Conservation (phyloP, 2,113 vertebrate species). For the Euleptes europaea region DNA sequence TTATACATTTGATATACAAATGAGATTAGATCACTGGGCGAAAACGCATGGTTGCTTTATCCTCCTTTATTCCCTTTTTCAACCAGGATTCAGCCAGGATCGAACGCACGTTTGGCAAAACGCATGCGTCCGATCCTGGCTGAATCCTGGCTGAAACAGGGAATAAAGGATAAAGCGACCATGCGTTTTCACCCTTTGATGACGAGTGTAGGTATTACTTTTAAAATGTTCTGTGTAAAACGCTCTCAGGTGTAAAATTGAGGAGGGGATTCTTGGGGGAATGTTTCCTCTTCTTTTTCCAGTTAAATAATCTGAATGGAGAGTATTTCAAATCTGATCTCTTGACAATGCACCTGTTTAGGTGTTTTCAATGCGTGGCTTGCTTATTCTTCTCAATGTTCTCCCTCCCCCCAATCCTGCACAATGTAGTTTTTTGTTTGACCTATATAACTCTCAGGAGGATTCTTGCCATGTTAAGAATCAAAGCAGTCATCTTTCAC, state of each 20-base stretch:
- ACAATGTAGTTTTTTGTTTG: slow-evolving; percentile 15
- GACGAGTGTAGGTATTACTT: slow-evolving; percentile 31
- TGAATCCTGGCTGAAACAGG: too few species aligned
- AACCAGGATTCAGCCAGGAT: too few species aligned
- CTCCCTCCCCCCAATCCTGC: not conserved
- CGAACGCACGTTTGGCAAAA: too few species aligned
- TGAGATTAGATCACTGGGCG: not conserved
- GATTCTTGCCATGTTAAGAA: not conserved
- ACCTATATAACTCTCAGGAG: not conserved
- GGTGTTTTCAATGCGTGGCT: not conserved
- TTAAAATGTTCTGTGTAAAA: slow-evolving; percentile 13
- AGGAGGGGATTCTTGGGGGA: slow-evolving; percentile 3
- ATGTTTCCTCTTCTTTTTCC: slow-evolving; percentile 9
- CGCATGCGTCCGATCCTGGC: too few species aligned
- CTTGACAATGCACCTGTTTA: slow-evolving; percentile 27
- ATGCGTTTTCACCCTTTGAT: too few species aligned
- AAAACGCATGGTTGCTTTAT: too few species aligned
- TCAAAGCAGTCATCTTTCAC: not conserved
- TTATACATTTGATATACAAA: slow-evolving; percentile 20
- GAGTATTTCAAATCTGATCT: slow-evolving; percentile 35
- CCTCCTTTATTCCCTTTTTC: too few species aligned
- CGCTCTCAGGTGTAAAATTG: slow-evolving; percentile 29
- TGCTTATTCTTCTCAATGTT: too few species aligned
- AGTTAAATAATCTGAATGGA: slow-evolving; percentile 48
- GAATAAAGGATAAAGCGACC: too few species aligned